Percentiles rank a stretch among this genome's conserved stretches.
Conservation (phyloP, 2,888 invertebrate genomes). For the Esperia sulphurella region DNA sequence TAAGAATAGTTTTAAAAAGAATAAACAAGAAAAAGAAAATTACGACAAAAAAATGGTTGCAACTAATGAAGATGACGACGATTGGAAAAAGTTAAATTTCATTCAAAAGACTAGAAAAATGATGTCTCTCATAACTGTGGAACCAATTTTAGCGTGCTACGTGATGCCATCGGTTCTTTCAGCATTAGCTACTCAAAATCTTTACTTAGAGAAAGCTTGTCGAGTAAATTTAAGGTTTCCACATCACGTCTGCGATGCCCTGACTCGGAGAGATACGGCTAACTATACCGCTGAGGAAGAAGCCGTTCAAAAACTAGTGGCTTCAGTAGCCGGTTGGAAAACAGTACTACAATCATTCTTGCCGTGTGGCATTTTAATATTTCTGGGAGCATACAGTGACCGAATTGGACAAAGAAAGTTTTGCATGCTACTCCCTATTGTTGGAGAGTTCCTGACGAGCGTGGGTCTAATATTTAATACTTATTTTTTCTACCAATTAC, state of each 20-base stretch:
- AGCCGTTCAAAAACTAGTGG: conserved; percentile 86
- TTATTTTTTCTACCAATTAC: conserved; percentile 87
- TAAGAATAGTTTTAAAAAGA: conserved; percentile 52
- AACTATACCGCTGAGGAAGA: conserved; percentile 79
- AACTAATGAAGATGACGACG: conserved; percentile 37
- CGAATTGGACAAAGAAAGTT: conserved; percentile 85
- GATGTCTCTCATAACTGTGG: conserved; percentile 84
- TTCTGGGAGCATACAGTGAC: conserved; percentile 89
- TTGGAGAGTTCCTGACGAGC: conserved; percentile 89
- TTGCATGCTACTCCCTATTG: conserved; percentile 90
- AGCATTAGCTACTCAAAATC: conserved; percentile 89
- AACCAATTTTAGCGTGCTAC: conserved; percentile 87
- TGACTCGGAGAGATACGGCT: conserved; percentile 85
- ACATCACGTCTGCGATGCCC: conserved; percentile 86
- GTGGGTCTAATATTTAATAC: conserved; percentile 89
- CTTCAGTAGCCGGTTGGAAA: conserved; percentile 92
- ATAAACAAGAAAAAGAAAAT: conserved; percentile 37
- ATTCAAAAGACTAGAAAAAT: conserved; percentile 78
- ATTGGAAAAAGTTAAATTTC: conserved; percentile 73
- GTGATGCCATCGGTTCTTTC: conserved; percentile 83
- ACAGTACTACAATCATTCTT: conserved; percentile 90
- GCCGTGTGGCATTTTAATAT: conserved; percentile 88
- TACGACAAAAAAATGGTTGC: conserved; percentile 25
- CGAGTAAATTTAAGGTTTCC: conserved; percentile 88
- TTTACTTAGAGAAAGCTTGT: conserved; percentile 92